A percentile compares a stretch with the other conserved stretches of the same genome.
Evolutionary conservation across 1,140 invertebrate species (phyloP).

Genomic region (Neuroterus valhalla): DNA sequence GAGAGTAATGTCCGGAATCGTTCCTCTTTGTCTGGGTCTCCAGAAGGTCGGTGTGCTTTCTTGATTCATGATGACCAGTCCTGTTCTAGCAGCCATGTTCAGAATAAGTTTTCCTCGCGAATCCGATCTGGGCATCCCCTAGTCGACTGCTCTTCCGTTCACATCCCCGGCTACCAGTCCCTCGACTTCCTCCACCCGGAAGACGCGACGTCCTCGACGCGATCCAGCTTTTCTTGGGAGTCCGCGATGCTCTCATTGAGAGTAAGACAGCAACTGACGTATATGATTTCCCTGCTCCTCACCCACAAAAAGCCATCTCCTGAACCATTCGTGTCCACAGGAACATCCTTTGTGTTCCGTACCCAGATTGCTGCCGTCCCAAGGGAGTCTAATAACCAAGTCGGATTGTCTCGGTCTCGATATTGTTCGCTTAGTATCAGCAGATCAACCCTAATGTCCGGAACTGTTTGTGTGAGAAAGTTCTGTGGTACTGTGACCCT

Average conservation of each 20-base stretch:
- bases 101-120: conserved; percentile 41
- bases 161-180: conserved; percentile 46
- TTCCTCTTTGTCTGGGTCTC: conserved; percentile 32
- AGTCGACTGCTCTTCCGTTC: conserved; percentile 48
- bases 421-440: conserved; percentile 39
- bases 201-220: conserved; percentile 10
- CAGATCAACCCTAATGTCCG: conserved; percentile 27
- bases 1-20: conserved; percentile 41
- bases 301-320: conserved; percentile 45
- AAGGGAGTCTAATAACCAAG: conserved; percentile 33
- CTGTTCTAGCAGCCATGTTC: conserved; percentile 45
- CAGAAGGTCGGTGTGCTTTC: conserved; percentile 40
- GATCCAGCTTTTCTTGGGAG: conserved; percentile 31
- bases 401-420: background rate
- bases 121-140: conserved; percentile 42
- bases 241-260: conserved; percentile 40
- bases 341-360: background rate
- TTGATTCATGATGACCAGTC: conserved; percentile 41
- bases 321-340: conserved; percentile 5
- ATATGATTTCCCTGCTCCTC: conserved; percentile 25
- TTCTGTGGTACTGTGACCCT: conserved; percentile 30
- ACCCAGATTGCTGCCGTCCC: conserved; percentile 43
- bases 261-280: conserved; percentile 44
- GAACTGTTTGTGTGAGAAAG: background rate
- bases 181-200: conserved; percentile 9